Evolutionary conservation across 2,113 vertebrate genomes (phyloP).

Genomic region (Nansenia antarctica): DNA sequence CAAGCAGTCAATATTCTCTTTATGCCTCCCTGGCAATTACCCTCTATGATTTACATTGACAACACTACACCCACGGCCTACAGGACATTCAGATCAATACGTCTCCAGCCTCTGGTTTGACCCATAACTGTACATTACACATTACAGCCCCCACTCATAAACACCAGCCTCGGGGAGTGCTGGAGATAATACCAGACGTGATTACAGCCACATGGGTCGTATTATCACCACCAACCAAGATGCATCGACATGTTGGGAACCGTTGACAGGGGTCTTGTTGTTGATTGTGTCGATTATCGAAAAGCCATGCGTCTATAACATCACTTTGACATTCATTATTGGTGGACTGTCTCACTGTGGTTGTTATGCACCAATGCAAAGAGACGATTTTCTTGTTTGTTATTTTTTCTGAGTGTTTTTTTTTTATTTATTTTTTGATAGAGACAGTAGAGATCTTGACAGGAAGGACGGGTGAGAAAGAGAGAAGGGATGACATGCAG

Average conservation of each 20-base stretch:
- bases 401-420: too few relatives aligned
- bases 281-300: slow-evolving; percentile 45
- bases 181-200: slow-evolving; percentile 54
- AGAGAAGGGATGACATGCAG: too few relatives aligned
- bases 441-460: too few relatives aligned
- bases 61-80: slow-evolving; percentile 23
- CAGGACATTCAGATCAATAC: slow-evolving; percentile 59
- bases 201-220: slow-evolving; percentile 27
- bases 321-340: too few relatives aligned
- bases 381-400: too few relatives aligned
- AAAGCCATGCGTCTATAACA: too few relatives aligned
- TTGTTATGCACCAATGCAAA: too few relatives aligned
- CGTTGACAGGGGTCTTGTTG: slow-evolving; percentile 34
- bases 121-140: slow-evolving; percentile 50
- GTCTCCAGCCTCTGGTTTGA: slow-evolving; percentile 33
- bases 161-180: slow-evolving; percentile 33
- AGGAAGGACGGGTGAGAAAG: too few relatives aligned
- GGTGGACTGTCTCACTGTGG: too few relatives aligned
- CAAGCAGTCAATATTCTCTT: slow-evolving; percentile 45
- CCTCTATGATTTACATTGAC: slow-evolving; percentile 47
- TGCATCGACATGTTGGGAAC: slow-evolving; percentile 31
- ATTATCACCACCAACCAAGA: slow-evolving; percentile 42
- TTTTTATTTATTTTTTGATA: too few relatives aligned
- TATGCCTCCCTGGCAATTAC: slow-evolving; percentile 40
- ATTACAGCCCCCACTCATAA: slow-evolving; percentile 45